These are phyloP conservation scores for Acanthis flammea DNA, from an alignment of 2,797 vertebrate species.

Conservation along the genomic window DNA sequence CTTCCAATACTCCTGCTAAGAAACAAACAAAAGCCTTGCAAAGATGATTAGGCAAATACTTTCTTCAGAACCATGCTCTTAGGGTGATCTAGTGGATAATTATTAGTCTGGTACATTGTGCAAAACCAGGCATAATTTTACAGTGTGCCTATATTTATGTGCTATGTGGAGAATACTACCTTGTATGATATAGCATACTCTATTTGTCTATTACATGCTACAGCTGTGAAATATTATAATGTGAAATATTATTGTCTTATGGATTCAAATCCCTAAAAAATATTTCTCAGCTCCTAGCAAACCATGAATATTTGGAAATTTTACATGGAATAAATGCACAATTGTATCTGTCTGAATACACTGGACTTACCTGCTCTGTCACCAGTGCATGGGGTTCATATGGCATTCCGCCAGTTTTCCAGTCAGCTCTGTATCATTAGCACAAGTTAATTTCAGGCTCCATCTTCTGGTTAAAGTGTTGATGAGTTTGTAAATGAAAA, in stretches of 20 bases:
- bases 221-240: not conserved
- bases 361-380: not conserved
- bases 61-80: not conserved
- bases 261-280: not conserved
- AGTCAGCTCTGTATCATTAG: not conserved
- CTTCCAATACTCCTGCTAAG: not conserved
- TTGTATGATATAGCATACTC: not conserved
- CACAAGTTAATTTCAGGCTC: not conserved
- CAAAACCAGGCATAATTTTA: not conserved
- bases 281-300: not conserved
- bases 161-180: not conserved
- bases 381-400: not conserved
- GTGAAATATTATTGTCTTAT: not conserved
- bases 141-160: not conserved
- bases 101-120: not conserved
- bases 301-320: not conserved
- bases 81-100: not conserved
- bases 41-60: slow-evolving; percentile 19
- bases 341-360: not conserved
- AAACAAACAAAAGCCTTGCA: not conserved
- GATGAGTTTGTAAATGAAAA: not conserved
- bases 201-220: not conserved
- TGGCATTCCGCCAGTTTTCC: not conserved
- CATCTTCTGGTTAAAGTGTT: not conserved
- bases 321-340: not conserved